These are phyloP conservation scores for Eucriotettix oculatus DNA, from an alignment of 2,888 invertebrate species.

Conservation along the genomic window DNA sequence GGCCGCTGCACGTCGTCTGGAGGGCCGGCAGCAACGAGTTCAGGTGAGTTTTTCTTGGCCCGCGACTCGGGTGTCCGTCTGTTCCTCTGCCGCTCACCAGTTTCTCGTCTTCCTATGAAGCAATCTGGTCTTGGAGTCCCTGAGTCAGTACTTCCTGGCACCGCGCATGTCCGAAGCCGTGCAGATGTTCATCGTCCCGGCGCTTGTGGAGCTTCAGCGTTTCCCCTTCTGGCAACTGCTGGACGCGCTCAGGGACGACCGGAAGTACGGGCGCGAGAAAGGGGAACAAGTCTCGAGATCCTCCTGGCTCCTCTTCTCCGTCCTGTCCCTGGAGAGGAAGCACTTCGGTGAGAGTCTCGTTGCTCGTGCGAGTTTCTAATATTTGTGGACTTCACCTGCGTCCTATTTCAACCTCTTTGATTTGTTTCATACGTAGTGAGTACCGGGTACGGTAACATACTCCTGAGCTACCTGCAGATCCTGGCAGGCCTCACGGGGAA, in stretches of 20 bases:
- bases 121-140: constrained; percentile 34
- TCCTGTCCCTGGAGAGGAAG: constrained; percentile 47
- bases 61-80: not conserved
- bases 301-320: constrained; percentile 48
- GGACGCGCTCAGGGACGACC: constrained; percentile 7
- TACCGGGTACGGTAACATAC: not conserved
- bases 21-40: constrained; percentile 22
- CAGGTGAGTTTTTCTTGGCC: constrained; percentile 11
- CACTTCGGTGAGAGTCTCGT: constrained; percentile 38
- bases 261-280: not conserved
- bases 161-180: constrained; percentile 48
- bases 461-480: constrained; percentile 9
- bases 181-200: constrained; percentile 52
- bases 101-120: constrained; percentile 17
- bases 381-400: not conserved
- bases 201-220: constrained; percentile 32
- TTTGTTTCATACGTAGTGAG: too few relatives aligned
- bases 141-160: constrained; percentile 48
- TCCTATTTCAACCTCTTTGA: too few relatives aligned
- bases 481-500: constrained; percentile 9
- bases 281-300: constrained; percentile 1
- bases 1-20: constrained; percentile 47
- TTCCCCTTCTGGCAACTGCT: constrained; percentile 33
- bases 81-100: not conserved
- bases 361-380: not conserved